phyloP scores from a whole-genome alignment of 2,888 invertebrate genomes.

The Brachynemurus nebulosus region DNA sequence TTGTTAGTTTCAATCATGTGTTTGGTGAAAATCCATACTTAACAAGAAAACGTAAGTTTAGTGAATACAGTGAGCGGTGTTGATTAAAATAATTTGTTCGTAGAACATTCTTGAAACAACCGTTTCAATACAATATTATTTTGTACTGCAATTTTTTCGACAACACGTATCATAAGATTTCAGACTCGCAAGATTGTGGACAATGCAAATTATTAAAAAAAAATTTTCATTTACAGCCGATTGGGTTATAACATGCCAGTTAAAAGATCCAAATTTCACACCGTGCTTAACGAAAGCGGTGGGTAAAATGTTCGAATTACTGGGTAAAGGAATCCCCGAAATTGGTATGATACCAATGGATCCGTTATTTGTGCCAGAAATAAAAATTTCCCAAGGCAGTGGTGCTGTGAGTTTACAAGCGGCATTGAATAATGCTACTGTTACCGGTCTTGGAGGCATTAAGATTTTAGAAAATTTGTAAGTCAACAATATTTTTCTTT shows the following conservation, averaged over 20 bases:
- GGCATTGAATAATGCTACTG: conserved; percentile 47
- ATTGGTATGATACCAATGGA: conserved; percentile 47
- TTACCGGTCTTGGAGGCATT: conserved; percentile 39
- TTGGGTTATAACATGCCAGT: conserved; percentile 50
- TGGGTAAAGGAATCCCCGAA: conserved; percentile 39
- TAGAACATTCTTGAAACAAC: no score
- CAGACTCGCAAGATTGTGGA: no score
- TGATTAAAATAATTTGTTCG: no score
- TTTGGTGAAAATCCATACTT: no score
- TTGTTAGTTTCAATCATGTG: no score
- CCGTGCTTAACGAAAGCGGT: conserved; percentile 47
- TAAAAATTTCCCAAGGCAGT: conserved; percentile 48
- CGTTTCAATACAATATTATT: no score
- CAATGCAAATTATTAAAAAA: no score
- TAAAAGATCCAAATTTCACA: conserved; percentile 46
- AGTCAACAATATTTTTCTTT: neutral
- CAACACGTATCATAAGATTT: no score
- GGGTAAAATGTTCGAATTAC: conserved; percentile 47
- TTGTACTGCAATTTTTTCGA: no score
- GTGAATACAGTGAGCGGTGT: no score
- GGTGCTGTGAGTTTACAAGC: conserved; percentile 56
- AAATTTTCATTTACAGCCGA: conserved; percentile 55
- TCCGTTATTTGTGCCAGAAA: conserved; percentile 46
- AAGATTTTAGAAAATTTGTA: neutral
- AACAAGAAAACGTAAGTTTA: no score